Base-by-base conservation (phyloP, 1,140 invertebrate genomes). In the Drosophila sturtevanti region DNA sequence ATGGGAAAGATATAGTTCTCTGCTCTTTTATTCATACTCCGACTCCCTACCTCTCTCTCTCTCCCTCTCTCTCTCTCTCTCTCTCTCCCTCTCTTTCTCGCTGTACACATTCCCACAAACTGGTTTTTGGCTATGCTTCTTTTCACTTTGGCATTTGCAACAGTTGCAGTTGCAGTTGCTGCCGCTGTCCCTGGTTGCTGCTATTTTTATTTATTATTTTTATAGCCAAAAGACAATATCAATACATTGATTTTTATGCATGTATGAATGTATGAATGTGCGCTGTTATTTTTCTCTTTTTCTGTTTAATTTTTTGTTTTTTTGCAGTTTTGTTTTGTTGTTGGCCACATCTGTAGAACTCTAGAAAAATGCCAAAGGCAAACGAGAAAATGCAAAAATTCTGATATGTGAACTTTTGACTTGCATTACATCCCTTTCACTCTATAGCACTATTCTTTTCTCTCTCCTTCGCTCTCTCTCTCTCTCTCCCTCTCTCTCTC, bases 191-290 rank as follows among this genome's bases (percentile, higher is more conserved):
- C 48, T 37, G 52, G 58, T 58, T 66, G 65, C 68, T 69, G 68
- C 73, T 59, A 74, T 81, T 81, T 86, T 85, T 81, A 86, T 86
- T 81, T 87, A 82, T 86, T 81, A 81, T 86, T 82, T 87, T 68
- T 61, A 77, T 77, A 63, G 73, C 64, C 68, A 76, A 86, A 77
- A 75, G 72, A 89, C 75, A 72, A 82, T 82, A 79, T 82, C 75
- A 79, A 86, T 82, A 77, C 76, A 86, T 76, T 78, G 72, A 72
- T 84, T 77, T 84, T 63, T 70, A 58, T 68, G 58, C 67, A 44
- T 65, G 41, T 38, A 35, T 41, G 31, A 51, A 60, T 35, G 38
- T 59, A 31, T 58, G 52, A n/a, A 37, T 63, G 51, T 55, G 18
- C 16, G 12, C 14, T 14, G 6, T 12, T 9, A 0, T 16, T 11